A percentile compares a stretch with the other conserved stretches of the same genome.
phyloP scores from a whole-genome alignment of 2,797 vertebrate species.

The Pseudotriccus pelzelni region DNA sequence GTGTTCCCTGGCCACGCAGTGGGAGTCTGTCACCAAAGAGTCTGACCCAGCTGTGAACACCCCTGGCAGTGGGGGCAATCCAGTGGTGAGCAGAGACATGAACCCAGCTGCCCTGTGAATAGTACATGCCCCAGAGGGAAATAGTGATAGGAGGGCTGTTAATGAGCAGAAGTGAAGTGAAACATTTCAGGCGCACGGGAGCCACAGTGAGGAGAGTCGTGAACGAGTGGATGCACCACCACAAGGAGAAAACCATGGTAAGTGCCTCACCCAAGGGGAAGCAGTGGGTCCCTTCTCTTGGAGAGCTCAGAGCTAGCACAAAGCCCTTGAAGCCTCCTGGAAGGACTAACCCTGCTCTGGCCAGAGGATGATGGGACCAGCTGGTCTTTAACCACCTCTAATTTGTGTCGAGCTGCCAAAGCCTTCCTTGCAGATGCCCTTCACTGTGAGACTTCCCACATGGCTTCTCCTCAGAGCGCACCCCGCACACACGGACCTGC shows the following conservation, averaged over 20 bases:
- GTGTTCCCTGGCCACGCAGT: rapidly evolving
- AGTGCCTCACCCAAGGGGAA: not conserved
- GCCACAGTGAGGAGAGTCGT: no score
- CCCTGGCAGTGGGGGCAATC: not conserved
- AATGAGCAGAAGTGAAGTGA: not conserved
- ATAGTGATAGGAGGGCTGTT: not conserved
- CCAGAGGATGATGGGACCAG: not conserved
- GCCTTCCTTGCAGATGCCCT: constrained; percentile 3
- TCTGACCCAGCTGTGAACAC: not conserved
- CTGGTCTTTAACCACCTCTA: constrained; percentile 8
- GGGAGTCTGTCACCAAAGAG: not conserved
- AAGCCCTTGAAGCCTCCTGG: constrained; percentile 33
- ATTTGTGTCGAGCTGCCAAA: not conserved
- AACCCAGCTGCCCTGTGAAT: not conserved
- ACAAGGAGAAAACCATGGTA: not conserved
- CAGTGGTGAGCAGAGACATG: not conserved
- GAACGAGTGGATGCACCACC: not conserved
- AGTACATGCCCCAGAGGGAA: not conserved
- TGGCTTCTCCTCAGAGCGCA: not conserved
- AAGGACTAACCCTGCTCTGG: constrained; percentile 21
- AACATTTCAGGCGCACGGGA: not conserved
- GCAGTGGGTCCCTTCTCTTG: not conserved
- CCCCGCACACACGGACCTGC: not conserved
- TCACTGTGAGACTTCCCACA: not conserved
- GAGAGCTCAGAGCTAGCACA: not conserved